These are phyloP conservation scores for Sphecodes monilicornis DNA, from an alignment of 2,888 invertebrate species.

Conservation along the genomic window DNA sequence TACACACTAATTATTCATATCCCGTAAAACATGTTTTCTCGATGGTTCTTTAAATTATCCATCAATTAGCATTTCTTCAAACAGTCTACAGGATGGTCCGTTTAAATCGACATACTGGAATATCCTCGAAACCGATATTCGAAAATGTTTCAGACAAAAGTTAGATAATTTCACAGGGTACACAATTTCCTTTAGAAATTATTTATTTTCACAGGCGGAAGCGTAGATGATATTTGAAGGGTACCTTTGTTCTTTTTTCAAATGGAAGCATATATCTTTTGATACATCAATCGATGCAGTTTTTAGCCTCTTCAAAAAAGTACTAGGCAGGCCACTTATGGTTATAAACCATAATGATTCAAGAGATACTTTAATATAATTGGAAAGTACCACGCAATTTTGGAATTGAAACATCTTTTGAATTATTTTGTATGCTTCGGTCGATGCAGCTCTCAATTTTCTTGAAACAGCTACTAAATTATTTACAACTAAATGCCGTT, in stretches of 20 bases:
- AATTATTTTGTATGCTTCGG: not conserved
- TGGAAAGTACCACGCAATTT: not conserved
- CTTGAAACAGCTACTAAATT: not conserved
- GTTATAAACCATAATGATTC: no score
- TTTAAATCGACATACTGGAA: not conserved
- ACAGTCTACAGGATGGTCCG: conserved; percentile 23
- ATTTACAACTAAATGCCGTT: not conserved
- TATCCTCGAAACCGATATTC: not conserved
- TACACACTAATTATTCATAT: conserved; percentile 49
- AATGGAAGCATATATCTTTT: no score
- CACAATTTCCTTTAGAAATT: not conserved
- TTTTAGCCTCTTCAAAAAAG: no score
- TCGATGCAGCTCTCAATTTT: not conserved
- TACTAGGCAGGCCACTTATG: no score
- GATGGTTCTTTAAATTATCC: conserved; percentile 32
- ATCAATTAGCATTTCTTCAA: conserved; percentile 23
- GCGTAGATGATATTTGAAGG: no score
- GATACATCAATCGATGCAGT: no score
- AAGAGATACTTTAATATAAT: no score
- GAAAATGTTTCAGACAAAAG: not conserved
- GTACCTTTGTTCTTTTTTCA: no score
- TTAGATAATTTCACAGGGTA: not conserved
- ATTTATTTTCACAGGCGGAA: not conserved
- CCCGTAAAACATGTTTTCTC: conserved; percentile 52
- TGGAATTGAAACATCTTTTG: not conserved